Base-by-base conservation (phyloP, 2,888 invertebrate genomes). In the Lithosia quadra region DNA sequence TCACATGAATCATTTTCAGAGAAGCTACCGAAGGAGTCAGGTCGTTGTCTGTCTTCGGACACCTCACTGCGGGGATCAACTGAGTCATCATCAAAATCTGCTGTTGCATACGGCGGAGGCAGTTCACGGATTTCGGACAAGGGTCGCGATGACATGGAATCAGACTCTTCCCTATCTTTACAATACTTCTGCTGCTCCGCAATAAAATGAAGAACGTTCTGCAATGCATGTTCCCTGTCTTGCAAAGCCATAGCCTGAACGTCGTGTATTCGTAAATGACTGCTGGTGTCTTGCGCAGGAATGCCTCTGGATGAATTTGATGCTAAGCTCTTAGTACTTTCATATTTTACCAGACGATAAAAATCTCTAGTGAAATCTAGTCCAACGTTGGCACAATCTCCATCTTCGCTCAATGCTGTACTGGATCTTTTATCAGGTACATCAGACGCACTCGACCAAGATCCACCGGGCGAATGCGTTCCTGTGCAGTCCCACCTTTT, bases 321-420 rank as follows among this genome's bases (percentile, higher is more conserved):
- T 57, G 97, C 97, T 85, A 97, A 92, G 88, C 97, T 97, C 88
- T 97, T 97, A 73, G 97, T 97, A 90, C 97, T 97, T 87, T 97
- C 97, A 85, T 97, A 97, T 91, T 97, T 97, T 61, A 97, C 97
- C 74, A 97, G 95, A 43, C 97, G 96, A 87, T 97, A 97, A 89
- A 97, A 97, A 90, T 97, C 97, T 76, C 97, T 94, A 8, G 97
- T 97, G 83, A 97, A 97, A 88, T 97, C 97, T 18, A 97, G 96
- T 24, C 97, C 97, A 24, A 97, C 95, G 56, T 96, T 96, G 0
- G 97, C 96, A 73, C 96, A 95, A 83, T 97, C 96, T 74, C 97
- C 97, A 83, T 97, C 97, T 87, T 96, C 96, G 76, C 97, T 97
- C 67, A 97, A 87, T 5, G 97, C 97, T 7, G 96, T 96, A 60